Base-by-base conservation (phyloP, 2,888 invertebrate genomes). In the Ochropleura plecta region DNA sequence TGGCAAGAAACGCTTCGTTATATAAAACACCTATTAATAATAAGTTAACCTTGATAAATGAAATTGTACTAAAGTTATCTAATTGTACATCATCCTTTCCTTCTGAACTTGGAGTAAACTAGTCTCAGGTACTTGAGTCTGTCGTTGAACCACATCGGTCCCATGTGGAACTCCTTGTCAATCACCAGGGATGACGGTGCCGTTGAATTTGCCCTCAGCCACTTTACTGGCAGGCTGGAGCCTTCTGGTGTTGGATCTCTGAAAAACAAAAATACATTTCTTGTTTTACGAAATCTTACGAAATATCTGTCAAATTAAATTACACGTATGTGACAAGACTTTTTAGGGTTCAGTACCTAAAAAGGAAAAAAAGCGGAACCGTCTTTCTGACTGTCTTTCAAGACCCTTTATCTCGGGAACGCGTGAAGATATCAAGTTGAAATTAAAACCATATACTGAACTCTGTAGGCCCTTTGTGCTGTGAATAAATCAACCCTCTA, bases 241-340 rank as follows among this genome's bases (percentile, higher is more conserved):
- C 79, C 70, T 9, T 86, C 83, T 0, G 95, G 95, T 3, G 95
- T 95, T 46, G 95, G 95, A 59, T 95, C 88, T 5, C 95, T 95
- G 91, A 0, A 90, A 92, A 48, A 12, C 12, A 42, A 60, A 0
- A 57, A 44, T 14, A 72, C 18, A 74, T 6, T 7, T n/a, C n/a
- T 14, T 14, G 3, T 30, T 14, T 6, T 42, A n/a, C 3, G 12
- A 44, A 62, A 12, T n/a, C 60, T n/a, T 60, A 3, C 42, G 9
- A n/a, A 42, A n/a, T 42, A 1, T 30, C 40, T 18, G 42, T 60
- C 18, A n/a, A 5, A 60, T 18, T 10, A 42, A 16, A 18, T 16
- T 18, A 42, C 42, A 42, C 59, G 30, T 7, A 7, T 57, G 7
- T 57, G 16, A 14, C 14, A 14, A 57, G 8, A 30, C 1, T 30